Evolutionary conservation across 2,797 vertebrate genomes (phyloP).

Genomic region (Echeneis naucrates): DNA sequence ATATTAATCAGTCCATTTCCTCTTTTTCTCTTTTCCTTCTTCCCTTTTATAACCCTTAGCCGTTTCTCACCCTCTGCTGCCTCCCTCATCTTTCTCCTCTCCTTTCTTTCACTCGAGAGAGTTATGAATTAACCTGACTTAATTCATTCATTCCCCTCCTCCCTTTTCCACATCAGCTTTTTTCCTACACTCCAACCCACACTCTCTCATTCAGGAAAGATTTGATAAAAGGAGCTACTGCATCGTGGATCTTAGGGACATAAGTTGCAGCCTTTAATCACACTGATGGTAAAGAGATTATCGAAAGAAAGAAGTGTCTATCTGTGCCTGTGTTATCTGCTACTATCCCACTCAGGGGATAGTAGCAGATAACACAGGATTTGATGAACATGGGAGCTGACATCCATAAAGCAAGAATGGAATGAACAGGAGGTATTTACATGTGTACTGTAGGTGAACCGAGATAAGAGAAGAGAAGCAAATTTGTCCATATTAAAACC

Average conservation of each 20-base stretch:
- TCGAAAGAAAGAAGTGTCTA: conserved; percentile 57
- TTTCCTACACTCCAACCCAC: conserved; percentile 57
- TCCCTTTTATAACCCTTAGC: background rate
- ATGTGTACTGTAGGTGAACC: conserved; percentile 52
- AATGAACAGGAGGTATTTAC: conserved; percentile 56
- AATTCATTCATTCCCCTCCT: conserved; percentile 36
- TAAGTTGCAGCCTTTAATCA: conserved; percentile 70
- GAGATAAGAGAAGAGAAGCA: conserved; percentile 16
- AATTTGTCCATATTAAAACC: conserved; percentile 46
- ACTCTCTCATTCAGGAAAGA: conserved; percentile 55
- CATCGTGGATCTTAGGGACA: conserved; percentile 66
- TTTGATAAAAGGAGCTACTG: conserved; percentile 53
- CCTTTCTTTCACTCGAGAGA: too few relatives aligned
- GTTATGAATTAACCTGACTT: conserved; percentile 46
- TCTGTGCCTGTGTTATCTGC: conserved; percentile 63
- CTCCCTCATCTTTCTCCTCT: conserved; percentile 9
- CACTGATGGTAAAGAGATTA: conserved; percentile 77
- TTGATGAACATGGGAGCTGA: conserved; percentile 69
- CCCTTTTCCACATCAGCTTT: conserved; percentile 32
- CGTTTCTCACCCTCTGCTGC: background rate
- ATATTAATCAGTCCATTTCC: background rate
- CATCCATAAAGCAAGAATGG: conserved; percentile 49
- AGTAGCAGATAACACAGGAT: conserved; percentile 60
- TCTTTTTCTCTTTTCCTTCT: conserved; percentile 1
- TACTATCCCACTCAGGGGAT: conserved; percentile 58